Evolutionary conservation across 2,888 invertebrate genomes (phyloP).

Genomic region (Idaea dimidiata): DNA sequence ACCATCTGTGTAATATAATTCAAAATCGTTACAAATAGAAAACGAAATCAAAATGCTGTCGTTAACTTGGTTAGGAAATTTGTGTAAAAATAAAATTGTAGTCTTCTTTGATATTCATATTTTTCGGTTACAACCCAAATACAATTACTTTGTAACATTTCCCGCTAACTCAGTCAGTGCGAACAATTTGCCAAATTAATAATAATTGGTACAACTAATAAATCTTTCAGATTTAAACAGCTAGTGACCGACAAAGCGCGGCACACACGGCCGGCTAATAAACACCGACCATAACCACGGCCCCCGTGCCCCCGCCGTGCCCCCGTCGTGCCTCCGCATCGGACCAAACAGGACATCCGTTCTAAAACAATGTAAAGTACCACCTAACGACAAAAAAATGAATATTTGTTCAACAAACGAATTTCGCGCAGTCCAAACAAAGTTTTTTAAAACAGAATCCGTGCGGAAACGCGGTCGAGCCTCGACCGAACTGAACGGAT

Average conservation of each 20-base stretch:
- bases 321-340: conserved; percentile 36
- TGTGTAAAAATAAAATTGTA: neutral
- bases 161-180: neutral
- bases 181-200: conserved; percentile 10
- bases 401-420: conserved; percentile 57
- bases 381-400: conserved; percentile 49
- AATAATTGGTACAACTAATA: conserved; percentile 37
- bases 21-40: neutral
- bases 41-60: neutral
- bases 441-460: conserved; percentile 50
- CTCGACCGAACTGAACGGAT: conserved; percentile 38
- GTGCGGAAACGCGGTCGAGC: conserved; percentile 39
- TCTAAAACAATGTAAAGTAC: conserved; percentile 60
- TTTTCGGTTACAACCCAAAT: neutral
- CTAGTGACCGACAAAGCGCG: conserved; percentile 35
- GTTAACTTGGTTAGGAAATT: neutral
- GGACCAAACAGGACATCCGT: conserved; percentile 63
- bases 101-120: neutral
- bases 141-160: neutral
- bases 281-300: conserved; percentile 40
- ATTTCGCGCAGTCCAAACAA: conserved; percentile 55
- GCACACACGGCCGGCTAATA: conserved; percentile 41
- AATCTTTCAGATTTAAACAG: conserved; percentile 44
- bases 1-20: neutral
- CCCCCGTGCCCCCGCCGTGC: conserved; percentile 45